These are phyloP conservation scores for Dichetophora obliterata DNA, from an alignment of 2,888 invertebrate genomes.

Conservation along the genomic window DNA sequence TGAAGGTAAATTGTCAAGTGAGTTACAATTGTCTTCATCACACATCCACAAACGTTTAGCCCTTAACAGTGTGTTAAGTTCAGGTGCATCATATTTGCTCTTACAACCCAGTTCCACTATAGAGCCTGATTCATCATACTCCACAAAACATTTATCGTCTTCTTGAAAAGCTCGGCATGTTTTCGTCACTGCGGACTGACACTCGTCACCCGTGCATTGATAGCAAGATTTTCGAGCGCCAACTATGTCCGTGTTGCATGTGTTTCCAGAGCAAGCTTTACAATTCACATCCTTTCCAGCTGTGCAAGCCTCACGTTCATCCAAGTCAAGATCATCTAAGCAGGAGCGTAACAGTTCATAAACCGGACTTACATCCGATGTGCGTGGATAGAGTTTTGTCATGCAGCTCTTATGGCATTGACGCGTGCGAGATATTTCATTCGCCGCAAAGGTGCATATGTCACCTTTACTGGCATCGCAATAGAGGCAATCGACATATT, in stretches of 20 bases:
- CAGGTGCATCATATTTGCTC: slow-evolving; percentile 57
- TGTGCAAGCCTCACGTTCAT: slow-evolving; percentile 56
- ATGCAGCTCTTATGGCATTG: slow-evolving; percentile 60
- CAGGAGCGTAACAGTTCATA: slow-evolving; percentile 60
- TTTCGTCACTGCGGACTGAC: slow-evolving; percentile 50
- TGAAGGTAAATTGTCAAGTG: slow-evolving; percentile 51
- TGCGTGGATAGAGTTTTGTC: slow-evolving; percentile 61
- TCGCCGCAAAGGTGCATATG: slow-evolving; percentile 54
- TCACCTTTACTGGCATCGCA: slow-evolving; percentile 56
- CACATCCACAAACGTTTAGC: slow-evolving; percentile 59
- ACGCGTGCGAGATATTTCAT: slow-evolving; percentile 45
- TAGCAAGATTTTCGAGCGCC: slow-evolving; percentile 58
- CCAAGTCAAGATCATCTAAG: slow-evolving; percentile 60
- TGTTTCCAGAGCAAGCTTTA: slow-evolving; percentile 50
- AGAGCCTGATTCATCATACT: slow-evolving; percentile 49
- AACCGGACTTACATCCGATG: slow-evolving; percentile 50
- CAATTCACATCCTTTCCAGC: slow-evolving; percentile 51
- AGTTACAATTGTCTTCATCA: slow-evolving; percentile 60
- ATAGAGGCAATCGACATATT: slow-evolving; percentile 56
- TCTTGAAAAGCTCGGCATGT: slow-evolving; percentile 55
- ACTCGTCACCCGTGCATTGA: slow-evolving; percentile 56
- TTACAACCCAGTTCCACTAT: slow-evolving; percentile 59
- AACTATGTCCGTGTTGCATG: slow-evolving; percentile 56
- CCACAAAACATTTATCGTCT: slow-evolving; percentile 59
- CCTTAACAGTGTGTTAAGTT: slow-evolving; percentile 48